phyloP scores from a whole-genome alignment of 35 echinoderm and acorn worm species.

The Antedon bifida region DNA sequence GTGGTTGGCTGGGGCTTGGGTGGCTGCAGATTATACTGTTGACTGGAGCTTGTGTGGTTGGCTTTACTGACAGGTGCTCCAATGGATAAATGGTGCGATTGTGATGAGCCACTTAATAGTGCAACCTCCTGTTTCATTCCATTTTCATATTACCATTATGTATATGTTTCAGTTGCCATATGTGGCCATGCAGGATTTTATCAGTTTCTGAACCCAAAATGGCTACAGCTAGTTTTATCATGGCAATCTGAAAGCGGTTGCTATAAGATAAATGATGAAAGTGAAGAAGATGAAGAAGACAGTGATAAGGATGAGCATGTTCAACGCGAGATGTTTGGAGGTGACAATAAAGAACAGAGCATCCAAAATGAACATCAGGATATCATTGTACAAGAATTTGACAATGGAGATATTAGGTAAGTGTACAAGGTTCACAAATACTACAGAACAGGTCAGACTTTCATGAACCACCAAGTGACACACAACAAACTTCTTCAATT shows the following conservation, averaged over 20 bases:
- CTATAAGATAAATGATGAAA: neutral
- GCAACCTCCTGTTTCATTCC: no score
- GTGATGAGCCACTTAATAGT: no score
- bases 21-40: no score
- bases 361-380: neutral
- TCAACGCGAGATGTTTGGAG: neutral
- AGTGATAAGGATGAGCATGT: neutral
- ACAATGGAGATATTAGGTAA: neutral
- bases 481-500: no score
- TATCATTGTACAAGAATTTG: neutral
- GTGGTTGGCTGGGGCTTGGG: no score
- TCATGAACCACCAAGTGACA: no score
- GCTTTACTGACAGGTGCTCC: no score
- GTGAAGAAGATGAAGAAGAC: neutral
- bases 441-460: no score
- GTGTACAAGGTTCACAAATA: no score
- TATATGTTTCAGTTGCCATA: neutral
- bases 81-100: no score
- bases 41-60: no score
- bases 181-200: neutral
- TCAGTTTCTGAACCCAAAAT: neutral
- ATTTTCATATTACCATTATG: no score
- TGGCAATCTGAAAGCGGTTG: neutral
- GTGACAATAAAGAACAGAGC: neutral
- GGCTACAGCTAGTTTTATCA: neutral